Evolutionary conservation across 2,113 vertebrate genomes (phyloP).

Genomic region (Eulemur macaco): DNA sequence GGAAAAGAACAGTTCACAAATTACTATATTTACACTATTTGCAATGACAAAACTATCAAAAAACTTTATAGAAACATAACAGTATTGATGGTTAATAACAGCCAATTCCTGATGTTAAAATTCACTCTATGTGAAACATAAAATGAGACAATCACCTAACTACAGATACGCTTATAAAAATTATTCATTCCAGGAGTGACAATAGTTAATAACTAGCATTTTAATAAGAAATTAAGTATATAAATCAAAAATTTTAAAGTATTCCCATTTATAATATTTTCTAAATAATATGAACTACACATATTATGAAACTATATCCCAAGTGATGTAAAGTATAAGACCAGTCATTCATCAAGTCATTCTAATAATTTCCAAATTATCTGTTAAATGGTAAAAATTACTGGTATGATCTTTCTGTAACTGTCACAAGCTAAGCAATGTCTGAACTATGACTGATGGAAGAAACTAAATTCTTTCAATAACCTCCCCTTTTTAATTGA

Average conservation of each 20-base stretch:
- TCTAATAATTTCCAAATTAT: not conserved
- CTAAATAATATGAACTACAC: not conserved
- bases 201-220: not conserved
- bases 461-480: not conserved
- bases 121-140: not conserved
- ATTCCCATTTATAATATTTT: not conserved
- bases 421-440: not conserved
- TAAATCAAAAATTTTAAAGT: not conserved
- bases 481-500: not conserved
- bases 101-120: not conserved
- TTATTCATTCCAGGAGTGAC: not conserved
- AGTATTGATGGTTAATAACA: not conserved
- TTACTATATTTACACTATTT: not conserved
- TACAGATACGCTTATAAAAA: not conserved
- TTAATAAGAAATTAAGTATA: not conserved
- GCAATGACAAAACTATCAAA: not conserved
- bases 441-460: not conserved
- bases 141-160: not conserved
- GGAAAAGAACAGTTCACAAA: not conserved
- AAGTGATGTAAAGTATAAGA: not conserved
- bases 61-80: not conserved
- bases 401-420: not conserved
- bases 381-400: not conserved
- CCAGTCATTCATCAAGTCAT: not conserved
- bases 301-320: not conserved